A percentile compares a stretch with the other conserved stretches of the same genome.
Conservation (phyloP, 2,113 vertebrate species). For the Sorex fumeus region DNA sequence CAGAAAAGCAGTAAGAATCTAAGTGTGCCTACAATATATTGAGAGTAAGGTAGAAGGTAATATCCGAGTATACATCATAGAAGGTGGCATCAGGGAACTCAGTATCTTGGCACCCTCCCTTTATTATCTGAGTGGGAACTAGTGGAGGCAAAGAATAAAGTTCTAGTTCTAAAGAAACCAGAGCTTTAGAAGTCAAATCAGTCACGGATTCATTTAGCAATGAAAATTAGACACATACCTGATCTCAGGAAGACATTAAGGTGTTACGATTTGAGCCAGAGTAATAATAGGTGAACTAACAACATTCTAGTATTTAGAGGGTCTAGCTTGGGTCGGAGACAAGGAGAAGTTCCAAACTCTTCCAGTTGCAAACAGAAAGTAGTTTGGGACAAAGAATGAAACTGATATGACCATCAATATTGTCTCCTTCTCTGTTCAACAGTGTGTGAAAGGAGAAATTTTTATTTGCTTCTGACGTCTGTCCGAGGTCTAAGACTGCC, state of each 20-base stretch:
- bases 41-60: background rate
- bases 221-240: background rate
- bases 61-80: background rate
- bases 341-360: background rate
- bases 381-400: background rate
- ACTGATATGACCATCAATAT: background rate
- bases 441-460: background rate
- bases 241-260: background rate
- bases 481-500: background rate
- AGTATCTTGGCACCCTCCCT: background rate
- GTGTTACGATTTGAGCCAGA: background rate
- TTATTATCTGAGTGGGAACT: background rate
- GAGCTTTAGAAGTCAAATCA: background rate
- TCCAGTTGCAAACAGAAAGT: background rate
- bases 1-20: background rate
- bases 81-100: background rate
- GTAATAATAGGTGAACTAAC: background rate
- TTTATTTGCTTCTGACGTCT: conserved; percentile 1
- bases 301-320: background rate
- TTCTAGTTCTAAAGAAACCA: background rate
- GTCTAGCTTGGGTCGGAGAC: background rate
- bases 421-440: background rate
- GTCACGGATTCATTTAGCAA: background rate
- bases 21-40: background rate
- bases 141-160: background rate